Percentiles rank a stretch among this genome's conserved stretches.
phyloP scores from a whole-genome alignment of 2,797 vertebrate species.

The Lagorchestes hirsutus region DNA sequence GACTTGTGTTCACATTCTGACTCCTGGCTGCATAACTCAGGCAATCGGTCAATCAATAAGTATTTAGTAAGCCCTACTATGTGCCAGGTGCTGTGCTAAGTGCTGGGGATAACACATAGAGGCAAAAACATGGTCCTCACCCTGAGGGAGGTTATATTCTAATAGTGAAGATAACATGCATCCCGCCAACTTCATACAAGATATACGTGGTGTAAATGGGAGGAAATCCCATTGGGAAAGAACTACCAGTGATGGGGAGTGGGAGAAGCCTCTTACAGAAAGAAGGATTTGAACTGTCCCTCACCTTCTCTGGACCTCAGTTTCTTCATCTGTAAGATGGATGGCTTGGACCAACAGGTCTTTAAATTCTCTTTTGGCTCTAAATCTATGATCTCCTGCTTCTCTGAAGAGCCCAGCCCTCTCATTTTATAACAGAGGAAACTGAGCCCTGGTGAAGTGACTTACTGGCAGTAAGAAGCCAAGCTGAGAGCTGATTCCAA shows the following conservation, averaged over 20 bases:
- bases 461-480: neutral
- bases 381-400: neutral
- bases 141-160: neutral
- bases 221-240: neutral
- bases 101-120: neutral
- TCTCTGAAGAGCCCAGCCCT: neutral
- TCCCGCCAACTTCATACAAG: neutral
- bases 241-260: neutral
- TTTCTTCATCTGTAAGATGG: neutral
- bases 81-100: neutral
- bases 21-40: neutral
- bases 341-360: neutral
- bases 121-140: neutral
- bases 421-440: neutral
- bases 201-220: fast-evolving
- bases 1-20: neutral
- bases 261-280: neutral
- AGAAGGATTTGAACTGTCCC: neutral
- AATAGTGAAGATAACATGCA: too few species aligned
- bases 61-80: neutral
- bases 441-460: neutral
- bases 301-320: neutral
- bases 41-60: neutral
- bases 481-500: neutral
- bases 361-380: neutral